phyloP scores from a whole-genome alignment of 2,113 vertebrate species.

The Ochotona curzoniae region DNA sequence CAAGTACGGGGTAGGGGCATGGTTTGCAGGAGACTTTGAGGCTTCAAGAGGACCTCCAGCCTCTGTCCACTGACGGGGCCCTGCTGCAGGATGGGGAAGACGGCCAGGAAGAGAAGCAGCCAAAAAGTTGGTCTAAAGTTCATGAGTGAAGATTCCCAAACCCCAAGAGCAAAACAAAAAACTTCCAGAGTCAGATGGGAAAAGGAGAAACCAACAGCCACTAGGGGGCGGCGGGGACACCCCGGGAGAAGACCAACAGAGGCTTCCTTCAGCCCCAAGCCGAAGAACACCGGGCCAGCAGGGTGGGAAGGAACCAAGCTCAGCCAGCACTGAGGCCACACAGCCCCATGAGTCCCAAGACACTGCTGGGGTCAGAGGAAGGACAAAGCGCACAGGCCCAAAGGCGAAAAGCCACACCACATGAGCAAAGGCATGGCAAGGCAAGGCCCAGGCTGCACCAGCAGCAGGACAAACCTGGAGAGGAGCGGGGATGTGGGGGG shows the following conservation, averaged over 20 bases:
- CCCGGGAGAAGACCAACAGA: accelerated
- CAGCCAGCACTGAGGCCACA: background rate
- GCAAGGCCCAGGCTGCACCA: too few relatives aligned
- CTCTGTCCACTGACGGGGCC: background rate
- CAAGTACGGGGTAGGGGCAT: background rate
- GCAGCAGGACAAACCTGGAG: too few relatives aligned
- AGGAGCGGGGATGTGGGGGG: too few relatives aligned
- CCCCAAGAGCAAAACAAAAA: background rate
- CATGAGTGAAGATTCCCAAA: background rate
- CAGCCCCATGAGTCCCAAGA: background rate
- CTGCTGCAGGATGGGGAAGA: too few relatives aligned
- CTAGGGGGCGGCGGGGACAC: background rate
- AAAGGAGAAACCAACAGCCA: background rate
- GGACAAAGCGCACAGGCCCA: too few relatives aligned
- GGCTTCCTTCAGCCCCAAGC: background rate
- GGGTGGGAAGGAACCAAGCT: background rate
- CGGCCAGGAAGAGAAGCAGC: background rate
- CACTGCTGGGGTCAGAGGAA: too few relatives aligned
- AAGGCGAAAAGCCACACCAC: too few relatives aligned
- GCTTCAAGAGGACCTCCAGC: too few relatives aligned
- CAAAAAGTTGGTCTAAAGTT: accelerated
- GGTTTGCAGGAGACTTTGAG: background rate
- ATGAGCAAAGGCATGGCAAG: background rate
- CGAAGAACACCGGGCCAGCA: background rate
- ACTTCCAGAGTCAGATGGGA: background rate